Evolutionary conservation across 2,797 vertebrate genomes (phyloP), one percentile per base, ranked within the genome.

Genomic region (Prunella strophiata): DNA sequence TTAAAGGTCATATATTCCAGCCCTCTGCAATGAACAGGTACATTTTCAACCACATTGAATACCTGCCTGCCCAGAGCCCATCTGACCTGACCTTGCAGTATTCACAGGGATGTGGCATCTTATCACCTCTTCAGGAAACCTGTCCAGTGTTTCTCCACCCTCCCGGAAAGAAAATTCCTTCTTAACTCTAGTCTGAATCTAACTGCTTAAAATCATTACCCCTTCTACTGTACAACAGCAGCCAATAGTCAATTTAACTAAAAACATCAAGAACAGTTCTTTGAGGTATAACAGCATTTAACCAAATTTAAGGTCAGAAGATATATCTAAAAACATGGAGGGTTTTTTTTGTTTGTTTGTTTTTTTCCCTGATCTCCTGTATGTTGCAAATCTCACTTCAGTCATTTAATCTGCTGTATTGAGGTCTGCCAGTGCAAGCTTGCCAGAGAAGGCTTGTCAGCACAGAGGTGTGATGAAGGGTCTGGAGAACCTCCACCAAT

Each of bases 391-490:
- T 66, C 27, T 73, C 30, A 66, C 75, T 85, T 91, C 26, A 76
- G 32, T 8, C 2, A 1, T 40, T 87, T 55, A 34, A 51, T 29
- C 34, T 71, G 16, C n/a, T 80, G 5, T 16, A 48, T 57, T 57
- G 76, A 62, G 54, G 51, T 23, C n/a, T 62, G 25, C 45, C 57
- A 40, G 9, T 4, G 12, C 16, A 45, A 87, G 32, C 13, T 59
- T 76, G 27, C 40, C 26, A 57, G 51, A 47, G 34, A 40, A 83
- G 25, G 19, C 7, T n/a, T 74, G 22, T 30, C 61, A 85, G 71
- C 51, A 54, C 1, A 5, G 17, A 70, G 11, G 5, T 0, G 0
- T 50, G 38, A 91, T 10, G 27, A 61, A 76, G 27, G 7, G 17
- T 15, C 32, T 63, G 34, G 21, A 84, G 32, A 87, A 50, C 29